Base-by-base conservation (phyloP, 2,113 vertebrate genomes). In the Brachypodius melanocephalos region DNA sequence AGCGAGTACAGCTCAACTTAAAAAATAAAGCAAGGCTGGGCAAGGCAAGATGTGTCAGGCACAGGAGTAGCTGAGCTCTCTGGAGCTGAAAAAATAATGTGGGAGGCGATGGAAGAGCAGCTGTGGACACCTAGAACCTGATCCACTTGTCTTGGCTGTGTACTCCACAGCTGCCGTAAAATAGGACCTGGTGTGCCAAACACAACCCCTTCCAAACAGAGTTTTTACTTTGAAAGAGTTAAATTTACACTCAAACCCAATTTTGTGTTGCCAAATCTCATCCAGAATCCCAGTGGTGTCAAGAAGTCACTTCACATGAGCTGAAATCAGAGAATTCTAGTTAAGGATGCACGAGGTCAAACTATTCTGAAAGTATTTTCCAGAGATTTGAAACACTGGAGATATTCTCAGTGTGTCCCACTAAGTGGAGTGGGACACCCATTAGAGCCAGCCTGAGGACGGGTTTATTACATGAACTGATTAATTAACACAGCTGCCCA, bases 371-470 rank as follows among this genome's bases (percentile, higher is more conserved):
- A 61, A 57, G 57, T 4, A 2, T 31, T 78, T 84, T 12, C 52
- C 71, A 71, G n/a, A 43, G 19, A 26, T 26, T 81, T 43, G 10
- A 87, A 89, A 22, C n/a, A 10, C 67, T n/a, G 22, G 78, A 68
- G 65, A 52, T 45, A 10, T 52, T 79, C 36, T 38, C 52, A 6
- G 36, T 10, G 18, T 18, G 25, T 28, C 46, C 51, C 65, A 45
- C 42, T 12, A 72, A 88, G n/a, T 1, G 6, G 24, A 0, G 3
- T 24, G 58, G 1, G 4, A 42, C 24, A 7, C 77, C 45, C 1
- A 0, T 43, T 17, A 25, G 2, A 65, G 24, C 28, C 40, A 83
- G 8, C 12, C 63, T 57, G 40, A 66, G 26, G 42, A 49, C 58
- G 58, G 14, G 7, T 43, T 81, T n/a, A 34, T 62, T 36, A 43